Evolutionary conservation across 2,797 vertebrate genomes (phyloP).

Genomic region (Acridotheres tristis): DNA sequence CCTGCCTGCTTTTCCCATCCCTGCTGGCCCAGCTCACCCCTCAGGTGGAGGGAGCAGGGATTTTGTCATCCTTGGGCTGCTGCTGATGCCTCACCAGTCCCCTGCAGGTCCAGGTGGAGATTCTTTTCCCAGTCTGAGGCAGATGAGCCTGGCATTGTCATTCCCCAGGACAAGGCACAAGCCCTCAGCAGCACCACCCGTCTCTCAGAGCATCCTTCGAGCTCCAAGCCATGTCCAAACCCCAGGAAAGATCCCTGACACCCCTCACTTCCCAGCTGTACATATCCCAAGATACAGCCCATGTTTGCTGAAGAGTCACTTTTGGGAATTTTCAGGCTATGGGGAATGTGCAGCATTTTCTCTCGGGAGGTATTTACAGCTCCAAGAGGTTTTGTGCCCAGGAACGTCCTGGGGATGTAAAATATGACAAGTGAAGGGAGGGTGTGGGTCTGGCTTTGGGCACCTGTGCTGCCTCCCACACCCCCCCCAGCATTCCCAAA

Average conservation of each 20-base stretch:
- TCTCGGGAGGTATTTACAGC: background rate
- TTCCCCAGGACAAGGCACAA: background rate
- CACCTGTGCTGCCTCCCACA: background rate
- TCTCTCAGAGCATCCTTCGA: background rate
- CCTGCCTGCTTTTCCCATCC: conserved; percentile 34
- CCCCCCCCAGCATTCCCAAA: background rate
- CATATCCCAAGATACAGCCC: accelerated
- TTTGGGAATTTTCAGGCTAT: background rate
- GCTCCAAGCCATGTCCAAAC: background rate
- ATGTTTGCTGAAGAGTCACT: background rate
- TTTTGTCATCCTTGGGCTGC: conserved; percentile 58
- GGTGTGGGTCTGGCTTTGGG: background rate
- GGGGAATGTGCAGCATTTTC: background rate
- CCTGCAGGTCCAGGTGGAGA: conserved; percentile 53
- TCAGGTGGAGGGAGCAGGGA: conserved; percentile 44
- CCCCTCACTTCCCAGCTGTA: background rate
- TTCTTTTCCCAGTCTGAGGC: conserved; percentile 69
- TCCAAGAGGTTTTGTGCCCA: accelerated
- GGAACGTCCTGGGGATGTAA: background rate
- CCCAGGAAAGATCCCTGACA: background rate
- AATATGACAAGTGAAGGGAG: background rate
- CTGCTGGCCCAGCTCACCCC: conserved; percentile 40
- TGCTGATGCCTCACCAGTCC: conserved; percentile 57
- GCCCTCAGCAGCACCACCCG: accelerated
- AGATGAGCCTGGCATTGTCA: background rate